A percentile compares a stretch with the other conserved stretches of the same genome.
Conservation (phyloP, 2,888 invertebrate genomes). For the Dusona sp. region DNA sequence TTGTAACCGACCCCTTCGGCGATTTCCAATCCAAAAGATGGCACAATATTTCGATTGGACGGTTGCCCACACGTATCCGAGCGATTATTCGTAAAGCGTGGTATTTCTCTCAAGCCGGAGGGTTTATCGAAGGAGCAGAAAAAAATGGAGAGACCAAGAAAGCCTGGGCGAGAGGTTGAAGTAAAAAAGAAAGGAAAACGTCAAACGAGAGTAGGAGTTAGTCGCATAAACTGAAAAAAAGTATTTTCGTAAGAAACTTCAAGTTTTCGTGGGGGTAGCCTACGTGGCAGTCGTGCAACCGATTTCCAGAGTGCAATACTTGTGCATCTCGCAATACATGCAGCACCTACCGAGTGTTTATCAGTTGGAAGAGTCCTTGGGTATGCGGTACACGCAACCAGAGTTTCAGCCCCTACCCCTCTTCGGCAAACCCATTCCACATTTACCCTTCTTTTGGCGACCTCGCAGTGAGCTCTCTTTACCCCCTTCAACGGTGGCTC, state of each 20-base stretch:
- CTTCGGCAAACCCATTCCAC: constrained; percentile 62
- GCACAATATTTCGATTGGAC: constrained; percentile 59
- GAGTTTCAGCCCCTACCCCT: constrained; percentile 58
- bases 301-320: constrained; percentile 61
- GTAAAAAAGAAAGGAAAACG: background rate
- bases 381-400: constrained; percentile 78
- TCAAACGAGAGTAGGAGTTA: background rate
- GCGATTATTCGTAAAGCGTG: background rate
- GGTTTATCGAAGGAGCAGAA: constrained; percentile 1
- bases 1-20: background rate
- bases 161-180: background rate
- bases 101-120: background rate
- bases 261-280: background rate
- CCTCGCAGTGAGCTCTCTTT: constrained; percentile 15
- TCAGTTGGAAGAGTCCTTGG: constrained; percentile 72
- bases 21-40: background rate
- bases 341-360: constrained; percentile 73
- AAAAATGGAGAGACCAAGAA: background rate
- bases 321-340: constrained; percentile 65
- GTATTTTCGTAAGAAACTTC: constrained; percentile 60
- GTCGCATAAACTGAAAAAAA: constrained; percentile 11
- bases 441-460: constrained; percentile 54
- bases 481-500: constrained; percentile 9
- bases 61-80: background rate
- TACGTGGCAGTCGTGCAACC: constrained; percentile 30